Conservation (phyloP, 2,888 invertebrate species). For the Ornithoptera alexandrae region DNA sequence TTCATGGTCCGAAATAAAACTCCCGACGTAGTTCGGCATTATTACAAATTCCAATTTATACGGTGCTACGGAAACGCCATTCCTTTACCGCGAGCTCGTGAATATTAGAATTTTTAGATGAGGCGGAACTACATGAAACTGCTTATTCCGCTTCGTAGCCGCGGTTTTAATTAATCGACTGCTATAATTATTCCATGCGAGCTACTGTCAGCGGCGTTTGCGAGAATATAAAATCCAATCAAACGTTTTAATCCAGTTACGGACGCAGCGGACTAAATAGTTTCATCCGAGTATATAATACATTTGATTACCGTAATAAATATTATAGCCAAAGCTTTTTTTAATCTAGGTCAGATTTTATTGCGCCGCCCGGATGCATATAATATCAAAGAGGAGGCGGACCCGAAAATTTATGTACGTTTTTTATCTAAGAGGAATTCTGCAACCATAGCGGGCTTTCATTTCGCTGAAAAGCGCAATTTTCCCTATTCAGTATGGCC, state of each 20-base stretch:
- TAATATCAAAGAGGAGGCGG: conserved; percentile 42
- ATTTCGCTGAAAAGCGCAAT: conserved; percentile 76
- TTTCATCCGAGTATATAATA: conserved; percentile 23
- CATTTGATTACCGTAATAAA: conserved; percentile 26
- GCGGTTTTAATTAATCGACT: conserved; percentile 26
- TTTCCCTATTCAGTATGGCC: conserved; percentile 71
- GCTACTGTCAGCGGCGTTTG: conserved; percentile 18
- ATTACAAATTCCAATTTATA: conserved; percentile 22
- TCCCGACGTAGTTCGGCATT: conserved; percentile 8
- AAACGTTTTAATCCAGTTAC: conserved; percentile 26
- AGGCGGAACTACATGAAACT: conserved; percentile 13
- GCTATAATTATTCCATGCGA: conserved; percentile 27
- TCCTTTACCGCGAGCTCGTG: conserved; percentile 13
- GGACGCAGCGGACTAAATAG: conserved; percentile 23
- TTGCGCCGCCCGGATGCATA: conserved; percentile 52
- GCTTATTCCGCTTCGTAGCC: conserved; percentile 15
- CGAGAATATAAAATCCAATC: conserved; percentile 28
- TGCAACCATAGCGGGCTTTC: conserved; percentile 63
- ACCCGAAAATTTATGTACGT: conserved; percentile 43
- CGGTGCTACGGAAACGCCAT: conserved; percentile 6
- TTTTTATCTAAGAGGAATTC: conserved; percentile 64
- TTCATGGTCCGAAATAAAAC: conserved; percentile 18
- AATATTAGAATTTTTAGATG: conserved; percentile 22
- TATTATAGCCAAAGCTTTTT: conserved; percentile 28
- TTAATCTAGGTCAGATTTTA: conserved; percentile 44